A percentile compares a stretch with the other conserved stretches of the same genome.
These are phyloP conservation scores for Leucophenga maculata DNA, from an alignment of 2,888 invertebrate species.

Conservation along the genomic window DNA sequence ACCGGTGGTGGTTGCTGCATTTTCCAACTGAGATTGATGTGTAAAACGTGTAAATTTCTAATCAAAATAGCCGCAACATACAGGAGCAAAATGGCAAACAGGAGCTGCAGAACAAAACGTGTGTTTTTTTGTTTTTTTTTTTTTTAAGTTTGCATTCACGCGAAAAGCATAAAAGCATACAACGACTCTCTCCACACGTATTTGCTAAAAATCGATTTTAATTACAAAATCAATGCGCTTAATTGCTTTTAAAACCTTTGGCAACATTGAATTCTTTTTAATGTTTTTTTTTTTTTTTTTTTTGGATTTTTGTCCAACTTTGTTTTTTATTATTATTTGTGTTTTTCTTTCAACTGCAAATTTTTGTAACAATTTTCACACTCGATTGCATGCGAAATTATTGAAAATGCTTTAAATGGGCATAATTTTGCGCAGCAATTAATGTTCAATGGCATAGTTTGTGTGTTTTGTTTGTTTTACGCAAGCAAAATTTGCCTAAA, in stretches of 20 bases:
- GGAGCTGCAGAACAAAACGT: not conserved
- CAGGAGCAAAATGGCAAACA: not conserved
- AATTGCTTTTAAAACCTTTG: slow-evolving; percentile 55
- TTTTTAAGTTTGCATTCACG: no score
- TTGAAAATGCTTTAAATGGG: not conserved
- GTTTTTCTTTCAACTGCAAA: not conserved
- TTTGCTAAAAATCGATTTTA: slow-evolving; percentile 60
- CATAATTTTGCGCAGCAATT: slow-evolving; percentile 7
- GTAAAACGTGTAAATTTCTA: slow-evolving; percentile 52
- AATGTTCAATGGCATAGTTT: not conserved
- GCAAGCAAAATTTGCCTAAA: slow-evolving; percentile 7
- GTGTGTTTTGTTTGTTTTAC: slow-evolving; percentile 9
- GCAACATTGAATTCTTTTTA: not conserved
- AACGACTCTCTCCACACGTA: not conserved
- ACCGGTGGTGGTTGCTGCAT: not conserved
- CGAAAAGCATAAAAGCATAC: not conserved
- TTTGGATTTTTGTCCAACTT: not conserved
- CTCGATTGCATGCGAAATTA: not conserved
- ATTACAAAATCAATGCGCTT: slow-evolving; percentile 63
- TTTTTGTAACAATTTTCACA: not conserved
- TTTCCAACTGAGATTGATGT: slow-evolving; percentile 19
- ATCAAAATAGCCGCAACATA: slow-evolving; percentile 54
- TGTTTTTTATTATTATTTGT: not conserved
- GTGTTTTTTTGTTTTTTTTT: no score
- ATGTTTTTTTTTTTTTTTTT: not conserved